Evolutionary conservation across 2,888 invertebrate species (phyloP), one percentile per base, ranked within the genome.

Genomic region (Lobophora halterata): DNA sequence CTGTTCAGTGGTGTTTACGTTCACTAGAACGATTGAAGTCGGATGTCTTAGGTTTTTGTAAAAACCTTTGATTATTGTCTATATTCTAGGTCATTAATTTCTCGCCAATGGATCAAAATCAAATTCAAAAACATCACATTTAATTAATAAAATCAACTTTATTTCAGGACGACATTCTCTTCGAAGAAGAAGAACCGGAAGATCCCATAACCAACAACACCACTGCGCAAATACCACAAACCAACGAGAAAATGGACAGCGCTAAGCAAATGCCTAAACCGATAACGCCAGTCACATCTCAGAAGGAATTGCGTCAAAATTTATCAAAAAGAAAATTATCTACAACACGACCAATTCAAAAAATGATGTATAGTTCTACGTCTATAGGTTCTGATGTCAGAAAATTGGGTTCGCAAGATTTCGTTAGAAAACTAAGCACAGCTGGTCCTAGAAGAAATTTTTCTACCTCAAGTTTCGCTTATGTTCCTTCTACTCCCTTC

Each of bases 401-500:
- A 2, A 83, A 77, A 9, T 17, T 82, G 0, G 86, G 82, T 0
- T 83, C 85, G 0, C 79, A 80, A 37, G 87, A 83, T 5, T 80
- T 82, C 5, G 73, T 79, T 0, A 71, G 81, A 0, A 61, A 74
- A 12, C 38, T 78, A 0, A 83, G 83, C 19, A 71, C 65, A 0
- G 68, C 68, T 24, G 58, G 77, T 42, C 92, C 92, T 1, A 90
- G 88, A 55, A 88, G 91, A 17, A 94, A 92, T 10, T 91, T 93
- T 5, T 95, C 95, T 0, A 93, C 93, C 0, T 94, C 95, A 3
- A 95, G 95, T 29, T 95, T 96, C 57, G 92, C 94, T 19, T 95
- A 95, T 60, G 90, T 95, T 0, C 49, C 51, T 0, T 93, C 93
- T 5, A 95, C 95, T 0, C 93, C 94, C 0, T 95, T 94, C 71